Percentiles rank a stretch among this genome's conserved stretches.
These are phyloP conservation scores for Chunga burmeisteri DNA, from an alignment of 2,113 vertebrate genomes.

Conservation along the genomic window DNA sequence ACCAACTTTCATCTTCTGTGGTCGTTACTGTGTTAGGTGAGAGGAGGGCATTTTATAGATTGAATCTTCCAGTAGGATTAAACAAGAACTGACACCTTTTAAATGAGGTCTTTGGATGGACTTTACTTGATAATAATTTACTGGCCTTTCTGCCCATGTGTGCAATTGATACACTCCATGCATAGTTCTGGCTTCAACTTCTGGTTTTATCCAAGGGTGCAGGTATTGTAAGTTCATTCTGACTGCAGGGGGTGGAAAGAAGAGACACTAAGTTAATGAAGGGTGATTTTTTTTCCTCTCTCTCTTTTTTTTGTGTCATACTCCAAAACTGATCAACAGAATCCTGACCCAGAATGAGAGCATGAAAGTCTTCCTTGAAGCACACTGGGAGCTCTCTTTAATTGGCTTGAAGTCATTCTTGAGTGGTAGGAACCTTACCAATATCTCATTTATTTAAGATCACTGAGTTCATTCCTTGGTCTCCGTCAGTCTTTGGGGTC, in stretches of 20 bases:
- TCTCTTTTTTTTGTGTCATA: neutral
- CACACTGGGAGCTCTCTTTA: neutral
- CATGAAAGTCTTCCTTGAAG: neutral
- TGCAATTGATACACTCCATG: neutral
- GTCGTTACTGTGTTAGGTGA: constrained; percentile 22
- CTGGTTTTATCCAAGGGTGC: neutral
- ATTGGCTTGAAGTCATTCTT: neutral
- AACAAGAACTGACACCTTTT: constrained; percentile 44
- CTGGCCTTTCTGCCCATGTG: neutral
- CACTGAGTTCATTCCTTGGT: neutral
- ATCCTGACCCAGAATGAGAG: neutral
- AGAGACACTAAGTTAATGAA: neutral
- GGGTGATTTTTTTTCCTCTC: too few species aligned
- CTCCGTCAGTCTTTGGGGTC: neutral
- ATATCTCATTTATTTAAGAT: neutral
- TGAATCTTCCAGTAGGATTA: constrained; percentile 37
- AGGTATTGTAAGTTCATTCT: neutral
- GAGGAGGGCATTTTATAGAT: neutral
- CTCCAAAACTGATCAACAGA: neutral
- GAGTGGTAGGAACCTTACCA: neutral
- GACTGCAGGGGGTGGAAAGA: neutral
- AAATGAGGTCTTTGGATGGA: constrained; percentile 29
- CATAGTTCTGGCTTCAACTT: neutral
- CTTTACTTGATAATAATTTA: constrained; percentile 23
- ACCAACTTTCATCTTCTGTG: neutral